A percentile compares a stretch with the other conserved stretches of the same genome.
These are phyloP conservation scores for Cephus cinctus DNA, from an alignment of 1,140 invertebrate genomes.

Conservation along the genomic window DNA sequence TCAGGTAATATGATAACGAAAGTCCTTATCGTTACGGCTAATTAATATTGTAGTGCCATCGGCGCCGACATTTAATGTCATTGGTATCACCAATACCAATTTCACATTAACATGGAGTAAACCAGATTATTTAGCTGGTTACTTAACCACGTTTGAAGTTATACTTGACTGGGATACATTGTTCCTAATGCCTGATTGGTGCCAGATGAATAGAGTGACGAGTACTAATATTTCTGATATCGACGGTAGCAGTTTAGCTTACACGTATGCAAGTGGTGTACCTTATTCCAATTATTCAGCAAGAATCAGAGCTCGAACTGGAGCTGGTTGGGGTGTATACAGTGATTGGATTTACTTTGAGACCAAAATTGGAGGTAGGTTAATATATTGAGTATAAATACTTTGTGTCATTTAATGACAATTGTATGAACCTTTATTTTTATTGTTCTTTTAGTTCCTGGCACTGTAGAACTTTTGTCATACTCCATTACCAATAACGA, in stretches of 20 bases:
- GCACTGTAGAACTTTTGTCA: conserved; percentile 27
- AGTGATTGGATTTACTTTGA: conserved; percentile 17
- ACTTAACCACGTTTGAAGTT: conserved; percentile 32
- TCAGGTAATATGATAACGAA: too few relatives aligned
- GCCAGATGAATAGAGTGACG: not conserved
- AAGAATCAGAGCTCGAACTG: conserved; percentile 34
- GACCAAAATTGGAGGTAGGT: conserved; percentile 24
- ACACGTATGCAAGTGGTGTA: conserved; percentile 17
- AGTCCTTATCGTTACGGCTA: too few relatives aligned
- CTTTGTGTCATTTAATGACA: not conserved
- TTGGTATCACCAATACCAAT: conserved; percentile 25
- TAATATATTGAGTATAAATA: not conserved
- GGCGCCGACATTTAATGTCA: conserved; percentile 17
- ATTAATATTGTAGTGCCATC: conserved; percentile 36
- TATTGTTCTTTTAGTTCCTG: conserved; percentile 29
- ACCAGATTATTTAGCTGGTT: conserved; percentile 34
- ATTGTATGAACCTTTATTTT: conserved; percentile 1
- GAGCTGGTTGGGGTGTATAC: conserved; percentile 33
- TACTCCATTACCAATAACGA: conserved; percentile 18
- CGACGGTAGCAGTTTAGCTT: conserved; percentile 9
- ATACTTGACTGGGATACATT: conserved; percentile 23
- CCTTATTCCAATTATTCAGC: conserved; percentile 32
- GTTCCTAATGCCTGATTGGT: conserved; percentile 26
- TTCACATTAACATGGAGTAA: conserved; percentile 34
- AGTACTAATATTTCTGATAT: conserved; percentile 2